Percentiles rank a stretch among this genome's conserved stretches.
These are phyloP conservation scores for Tor tambroides DNA, from an alignment of 2,113 vertebrate genomes.

Conservation along the genomic window DNA sequence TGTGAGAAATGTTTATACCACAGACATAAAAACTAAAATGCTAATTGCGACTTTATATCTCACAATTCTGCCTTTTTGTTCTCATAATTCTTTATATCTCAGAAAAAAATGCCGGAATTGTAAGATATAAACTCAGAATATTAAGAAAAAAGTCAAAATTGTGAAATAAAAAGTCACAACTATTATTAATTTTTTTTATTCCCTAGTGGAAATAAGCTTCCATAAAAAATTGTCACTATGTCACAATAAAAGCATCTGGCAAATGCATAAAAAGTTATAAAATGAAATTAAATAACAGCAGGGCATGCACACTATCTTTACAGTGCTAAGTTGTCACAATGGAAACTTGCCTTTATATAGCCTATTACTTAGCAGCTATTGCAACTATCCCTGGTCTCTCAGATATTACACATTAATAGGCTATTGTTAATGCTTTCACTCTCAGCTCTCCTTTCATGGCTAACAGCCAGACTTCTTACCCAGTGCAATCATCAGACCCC, in stretches of 20 bases:
- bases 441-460: conserved; percentile 10
- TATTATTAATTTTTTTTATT: too few species aligned
- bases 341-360: background rate
- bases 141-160: too few species aligned
- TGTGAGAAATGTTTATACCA: too few species aligned
- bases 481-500: conserved; percentile 22
- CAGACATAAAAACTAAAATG: too few species aligned
- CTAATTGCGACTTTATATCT: too few species aligned
- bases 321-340: background rate
- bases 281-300: background rate
- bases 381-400: background rate
- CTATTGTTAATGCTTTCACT: background rate
- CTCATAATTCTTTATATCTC: too few species aligned
- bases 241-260: background rate
- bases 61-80: too few species aligned
- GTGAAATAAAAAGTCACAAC: too few species aligned
- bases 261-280: background rate
- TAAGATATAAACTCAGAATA: too few species aligned
- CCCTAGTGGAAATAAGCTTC: too few species aligned
- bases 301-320: background rate
- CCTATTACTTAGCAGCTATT: background rate
- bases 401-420: background rate
- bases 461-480: background rate
- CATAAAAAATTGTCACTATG: background rate
- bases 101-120: too few species aligned